Evolutionary conservation across 2,113 vertebrate genomes (phyloP).

Genomic region (Paradoxurus hermaphroditus): DNA sequence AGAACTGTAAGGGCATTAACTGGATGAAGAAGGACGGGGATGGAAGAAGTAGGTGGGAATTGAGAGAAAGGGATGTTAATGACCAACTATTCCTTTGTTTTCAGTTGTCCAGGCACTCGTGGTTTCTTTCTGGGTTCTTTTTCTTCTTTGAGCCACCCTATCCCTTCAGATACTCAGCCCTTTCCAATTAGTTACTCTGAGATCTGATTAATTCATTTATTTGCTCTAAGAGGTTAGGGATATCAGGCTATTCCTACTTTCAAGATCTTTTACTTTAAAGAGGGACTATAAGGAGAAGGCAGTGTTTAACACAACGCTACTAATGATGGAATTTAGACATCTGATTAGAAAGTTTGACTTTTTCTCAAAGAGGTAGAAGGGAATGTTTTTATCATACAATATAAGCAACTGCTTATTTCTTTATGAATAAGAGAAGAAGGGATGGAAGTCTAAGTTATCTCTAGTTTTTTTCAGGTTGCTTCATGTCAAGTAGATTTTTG

Average conservation of each 20-base stretch:
- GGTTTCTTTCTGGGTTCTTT: background rate
- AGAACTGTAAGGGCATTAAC: background rate
- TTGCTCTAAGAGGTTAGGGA: background rate
- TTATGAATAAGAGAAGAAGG: background rate
- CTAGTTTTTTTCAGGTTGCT: background rate
- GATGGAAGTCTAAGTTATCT: background rate
- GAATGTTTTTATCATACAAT: background rate
- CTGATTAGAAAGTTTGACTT: background rate
- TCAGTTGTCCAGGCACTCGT: background rate
- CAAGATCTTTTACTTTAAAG: slow-evolving; percentile 14
- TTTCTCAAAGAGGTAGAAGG: background rate
- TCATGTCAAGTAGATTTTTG: background rate
- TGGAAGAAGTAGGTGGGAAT: background rate
- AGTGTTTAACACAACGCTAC: slow-evolving; percentile 7
- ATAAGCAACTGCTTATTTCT: background rate
- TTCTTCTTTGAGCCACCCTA: background rate
- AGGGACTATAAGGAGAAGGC: background rate
- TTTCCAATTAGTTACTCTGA: background rate
- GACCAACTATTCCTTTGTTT: background rate
- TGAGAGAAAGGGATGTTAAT: background rate
- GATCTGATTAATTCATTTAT: background rate
- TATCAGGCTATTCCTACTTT: background rate
- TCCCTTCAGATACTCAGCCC: background rate
- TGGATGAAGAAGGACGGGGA: background rate
- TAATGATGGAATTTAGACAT: background rate